A percentile compares a stretch with the other conserved stretches of the same genome.
Conservation (phyloP, 2,113 vertebrate species). For the Mormyrus lacerda region DNA sequence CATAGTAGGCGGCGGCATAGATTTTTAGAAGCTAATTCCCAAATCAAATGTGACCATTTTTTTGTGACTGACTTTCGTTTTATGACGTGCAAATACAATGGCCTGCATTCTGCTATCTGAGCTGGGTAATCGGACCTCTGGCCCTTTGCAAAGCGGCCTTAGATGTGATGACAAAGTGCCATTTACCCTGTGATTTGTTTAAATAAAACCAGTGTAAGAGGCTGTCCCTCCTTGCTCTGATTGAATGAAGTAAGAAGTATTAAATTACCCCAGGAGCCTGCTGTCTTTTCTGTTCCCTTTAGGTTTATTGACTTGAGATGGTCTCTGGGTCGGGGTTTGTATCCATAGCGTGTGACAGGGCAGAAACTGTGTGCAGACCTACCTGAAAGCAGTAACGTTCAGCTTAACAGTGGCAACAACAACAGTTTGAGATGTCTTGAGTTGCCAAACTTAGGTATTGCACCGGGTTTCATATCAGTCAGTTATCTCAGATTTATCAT, state of each 20-base stretch:
- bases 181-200: background rate
- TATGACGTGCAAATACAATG: background rate
- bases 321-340: background rate
- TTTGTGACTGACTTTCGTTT: background rate
- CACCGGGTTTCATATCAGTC: background rate
- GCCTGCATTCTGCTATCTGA: background rate
- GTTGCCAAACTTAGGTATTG: background rate
- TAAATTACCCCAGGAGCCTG: constrained; percentile 12
- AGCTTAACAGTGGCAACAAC: background rate
- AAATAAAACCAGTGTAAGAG: constrained; percentile 6
- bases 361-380: background rate
- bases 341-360: background rate
- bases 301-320: constrained; percentile 4
- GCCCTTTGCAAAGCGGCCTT: background rate
- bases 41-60: background rate
- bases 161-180: background rate
- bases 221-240: constrained; percentile 3
- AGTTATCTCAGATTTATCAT: background rate
- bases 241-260: constrained; percentile 17
- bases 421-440: background rate
- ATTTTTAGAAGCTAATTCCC: background rate
- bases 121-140: background rate
- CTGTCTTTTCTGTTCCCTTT: background rate
- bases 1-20: background rate
- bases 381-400: background rate